Evolutionary conservation across 2,888 invertebrate genomes (phyloP).

Genomic region (Scelioninae gen. 2): DNA sequence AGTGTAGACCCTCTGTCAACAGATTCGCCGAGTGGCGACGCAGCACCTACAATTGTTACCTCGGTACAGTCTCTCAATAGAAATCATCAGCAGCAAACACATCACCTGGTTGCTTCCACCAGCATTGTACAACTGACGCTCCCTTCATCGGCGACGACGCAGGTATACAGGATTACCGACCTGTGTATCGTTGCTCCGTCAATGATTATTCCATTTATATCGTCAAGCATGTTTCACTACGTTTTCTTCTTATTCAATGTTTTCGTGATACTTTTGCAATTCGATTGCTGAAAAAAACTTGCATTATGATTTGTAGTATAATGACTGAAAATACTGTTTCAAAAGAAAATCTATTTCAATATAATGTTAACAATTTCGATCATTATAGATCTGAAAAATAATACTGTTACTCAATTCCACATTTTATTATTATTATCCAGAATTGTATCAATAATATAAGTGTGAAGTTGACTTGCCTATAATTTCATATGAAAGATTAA

Average conservation of each 20-base stretch:
- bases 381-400: no score
- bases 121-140: conserved; percentile 92
- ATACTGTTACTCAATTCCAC: no score
- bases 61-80: conserved; percentile 77
- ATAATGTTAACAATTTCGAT: no score
- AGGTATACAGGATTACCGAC: conserved; percentile 69
- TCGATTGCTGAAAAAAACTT: conserved; percentile 33
- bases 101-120: conserved; percentile 79
- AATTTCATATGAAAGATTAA: no score
- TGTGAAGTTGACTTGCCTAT: no score
- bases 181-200: conserved; percentile 70
- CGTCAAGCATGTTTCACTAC: conserved; percentile 37
- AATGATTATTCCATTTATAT: conserved; percentile 57
- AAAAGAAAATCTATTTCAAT: no score
- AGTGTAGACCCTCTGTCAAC: conserved; percentile 78
- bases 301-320: background rate
- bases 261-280: conserved; percentile 5
- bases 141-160: conserved; percentile 76
- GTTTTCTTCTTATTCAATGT: conserved; percentile 23
- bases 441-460: no score
- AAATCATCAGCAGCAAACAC: conserved; percentile 75
- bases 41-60: conserved; percentile 77
- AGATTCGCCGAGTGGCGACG: conserved; percentile 76
- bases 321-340: background rate
- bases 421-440: no score